Conservation (phyloP, 1,140 invertebrate genomes). For the Aphelenchoides fujianensis region DNA sequence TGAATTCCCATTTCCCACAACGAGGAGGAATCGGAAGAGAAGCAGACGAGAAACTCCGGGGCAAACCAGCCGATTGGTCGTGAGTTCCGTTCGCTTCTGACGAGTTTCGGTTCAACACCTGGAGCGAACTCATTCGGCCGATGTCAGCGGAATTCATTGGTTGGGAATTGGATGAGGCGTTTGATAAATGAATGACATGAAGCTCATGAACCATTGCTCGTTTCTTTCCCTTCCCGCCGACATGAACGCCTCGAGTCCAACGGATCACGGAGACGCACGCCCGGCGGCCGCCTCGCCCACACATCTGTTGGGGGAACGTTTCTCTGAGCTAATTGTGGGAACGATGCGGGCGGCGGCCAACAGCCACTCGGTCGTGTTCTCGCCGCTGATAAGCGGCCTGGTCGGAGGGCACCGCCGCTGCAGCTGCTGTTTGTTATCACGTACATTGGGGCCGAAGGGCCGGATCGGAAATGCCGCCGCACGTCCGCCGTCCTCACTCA, state of each 20-base stretch:
- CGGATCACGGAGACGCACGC: no score
- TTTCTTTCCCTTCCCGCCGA: background rate
- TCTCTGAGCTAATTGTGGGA: background rate
- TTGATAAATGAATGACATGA: slow-evolving; percentile 4
- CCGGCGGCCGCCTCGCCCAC: background rate
- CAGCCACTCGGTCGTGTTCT: background rate
- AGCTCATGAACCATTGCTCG: background rate
- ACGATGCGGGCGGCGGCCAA: background rate
- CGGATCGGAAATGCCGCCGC: no score
- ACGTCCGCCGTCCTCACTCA: no score
- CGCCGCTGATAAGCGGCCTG: background rate
- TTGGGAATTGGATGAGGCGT: background rate
- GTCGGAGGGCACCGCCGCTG: no score
- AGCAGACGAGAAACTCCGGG: no score
- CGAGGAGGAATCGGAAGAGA: no score
- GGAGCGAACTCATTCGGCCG: background rate
- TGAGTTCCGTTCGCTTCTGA: no score
- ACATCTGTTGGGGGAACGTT: slow-evolving; percentile 2
- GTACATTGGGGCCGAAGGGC: background rate
- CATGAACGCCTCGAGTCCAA: no score
- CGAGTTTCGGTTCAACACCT: background rate
- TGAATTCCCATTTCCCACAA: no score
- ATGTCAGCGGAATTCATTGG: background rate
- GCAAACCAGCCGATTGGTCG: no score
- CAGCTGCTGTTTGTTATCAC: slow-evolving; percentile 5